phyloP scores from a whole-genome alignment of 1,140 invertebrate species.

The Polyergus mexicanus region DNA sequence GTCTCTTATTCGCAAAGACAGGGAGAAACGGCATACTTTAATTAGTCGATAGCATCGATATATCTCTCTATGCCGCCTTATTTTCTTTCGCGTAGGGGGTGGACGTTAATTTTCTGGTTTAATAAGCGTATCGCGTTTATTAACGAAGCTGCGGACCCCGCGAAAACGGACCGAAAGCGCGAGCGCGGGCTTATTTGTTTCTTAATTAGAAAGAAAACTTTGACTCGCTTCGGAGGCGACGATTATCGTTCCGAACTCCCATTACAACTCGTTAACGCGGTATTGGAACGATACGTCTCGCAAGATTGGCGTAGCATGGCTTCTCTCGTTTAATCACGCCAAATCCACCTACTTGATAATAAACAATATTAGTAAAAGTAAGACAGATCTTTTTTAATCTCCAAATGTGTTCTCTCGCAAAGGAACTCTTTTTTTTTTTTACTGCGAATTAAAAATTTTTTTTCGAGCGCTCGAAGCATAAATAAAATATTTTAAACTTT shows the following conservation, averaged over 20 bases:
- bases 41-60: conserved; percentile 76
- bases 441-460: conserved; percentile 37
- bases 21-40: conserved; percentile 48
- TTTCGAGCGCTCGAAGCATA: background rate
- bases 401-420: conserved; percentile 1
- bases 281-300: conserved; percentile 85
- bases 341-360: conserved; percentile 48
- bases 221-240: conserved; percentile 80
- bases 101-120: conserved; percentile 82
- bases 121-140: conserved; percentile 82
- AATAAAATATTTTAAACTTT: conserved; percentile 25
- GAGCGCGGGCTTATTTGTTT: conserved; percentile 84
- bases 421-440: background rate
- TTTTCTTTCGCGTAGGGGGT: conserved; percentile 73
- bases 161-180: conserved; percentile 81
- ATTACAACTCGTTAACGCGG: conserved; percentile 85
- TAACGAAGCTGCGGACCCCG: conserved; percentile 80
- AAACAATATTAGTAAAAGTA: conserved; percentile 49
- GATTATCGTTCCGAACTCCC: conserved; percentile 85
- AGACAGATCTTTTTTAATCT: conserved; percentile 34
- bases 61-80: conserved; percentile 60
- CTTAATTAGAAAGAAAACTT: conserved; percentile 86
- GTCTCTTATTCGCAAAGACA: background rate
- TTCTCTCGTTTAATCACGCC: conserved; percentile 75
- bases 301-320: conserved; percentile 76